These are phyloP conservation scores for Argyresthia goedartella DNA, from an alignment of 2,888 invertebrate genomes.

Conservation along the genomic window DNA sequence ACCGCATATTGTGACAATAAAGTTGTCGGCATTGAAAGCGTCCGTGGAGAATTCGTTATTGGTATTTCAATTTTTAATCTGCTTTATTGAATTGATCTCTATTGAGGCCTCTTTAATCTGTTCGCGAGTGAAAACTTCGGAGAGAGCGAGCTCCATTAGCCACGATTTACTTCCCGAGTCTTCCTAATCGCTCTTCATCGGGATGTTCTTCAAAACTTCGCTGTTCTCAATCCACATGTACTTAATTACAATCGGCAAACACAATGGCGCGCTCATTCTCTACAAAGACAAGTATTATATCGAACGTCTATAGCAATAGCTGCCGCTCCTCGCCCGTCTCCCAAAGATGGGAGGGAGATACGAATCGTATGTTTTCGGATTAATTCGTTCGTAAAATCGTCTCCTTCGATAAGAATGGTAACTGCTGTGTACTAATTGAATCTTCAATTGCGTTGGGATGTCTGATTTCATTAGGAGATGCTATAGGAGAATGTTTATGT, in stretches of 20 bases:
- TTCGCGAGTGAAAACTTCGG: neutral
- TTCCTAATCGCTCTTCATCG: conserved; percentile 11
- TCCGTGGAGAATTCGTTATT: conserved; percentile 1
- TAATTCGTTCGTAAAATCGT: conserved; percentile 72
- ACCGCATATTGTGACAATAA: conserved; percentile 9
- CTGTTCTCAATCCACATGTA: conserved; percentile 41
- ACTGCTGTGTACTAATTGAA: conserved; percentile 68
- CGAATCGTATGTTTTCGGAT: conserved; percentile 69
- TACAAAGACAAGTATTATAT: conserved; percentile 7
- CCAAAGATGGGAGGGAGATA: conserved; percentile 51
- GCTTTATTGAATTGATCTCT: neutral
- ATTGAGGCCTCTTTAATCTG: conserved; percentile 2
- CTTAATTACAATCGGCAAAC: conserved; percentile 63
- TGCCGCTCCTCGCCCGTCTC: conserved; percentile 6
- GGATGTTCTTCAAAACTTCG: conserved; percentile 12
- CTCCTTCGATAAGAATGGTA: conserved; percentile 68
- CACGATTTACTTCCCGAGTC: conserved; percentile 3
- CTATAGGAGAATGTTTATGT: conserved; percentile 26
- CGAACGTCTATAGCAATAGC: conserved; percentile 4
- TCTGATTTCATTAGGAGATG: conserved; percentile 58
- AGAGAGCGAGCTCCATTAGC: conserved; percentile 3
- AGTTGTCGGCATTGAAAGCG: conserved; percentile 6
- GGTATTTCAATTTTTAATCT: conserved; percentile 1
- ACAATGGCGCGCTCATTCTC: conserved; percentile 28
- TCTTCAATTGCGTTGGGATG: conserved; percentile 65